Evolutionary conservation across 1,140 invertebrate species (phyloP).

Genomic region (Drosophila chauvacae): DNA sequence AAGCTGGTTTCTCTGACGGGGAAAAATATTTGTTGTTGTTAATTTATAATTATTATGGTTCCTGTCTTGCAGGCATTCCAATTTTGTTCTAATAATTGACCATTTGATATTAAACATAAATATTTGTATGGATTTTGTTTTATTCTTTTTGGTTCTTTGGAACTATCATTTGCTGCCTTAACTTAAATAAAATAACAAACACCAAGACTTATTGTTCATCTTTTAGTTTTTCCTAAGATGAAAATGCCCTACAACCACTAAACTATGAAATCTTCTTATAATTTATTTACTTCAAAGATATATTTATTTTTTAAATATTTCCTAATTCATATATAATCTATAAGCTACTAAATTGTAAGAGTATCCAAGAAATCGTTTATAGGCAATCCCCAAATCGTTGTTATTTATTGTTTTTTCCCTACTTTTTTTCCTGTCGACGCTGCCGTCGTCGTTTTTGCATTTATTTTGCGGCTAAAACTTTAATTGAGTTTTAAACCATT

Average conservation of each 20-base stretch:
- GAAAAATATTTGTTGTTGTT: conserved; percentile 2
- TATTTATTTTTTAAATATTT: neutral
- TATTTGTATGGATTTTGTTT: neutral
- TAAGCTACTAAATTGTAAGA: neutral
- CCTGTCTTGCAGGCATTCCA: neutral
- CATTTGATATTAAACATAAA: neutral
- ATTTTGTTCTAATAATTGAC: neutral
- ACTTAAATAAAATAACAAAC: too few species aligned
- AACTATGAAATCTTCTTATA: neutral
- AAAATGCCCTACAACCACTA: neutral
- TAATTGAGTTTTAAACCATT: conserved; percentile 84
- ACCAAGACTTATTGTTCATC: too few species aligned
- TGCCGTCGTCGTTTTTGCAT: conserved; percentile 67
- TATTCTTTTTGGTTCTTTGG: neutral
- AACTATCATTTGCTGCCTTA: neutral
- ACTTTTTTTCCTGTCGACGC: conserved; percentile 60
- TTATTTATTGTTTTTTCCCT: conserved; percentile 34
- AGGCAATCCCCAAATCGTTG: conserved; percentile 31
- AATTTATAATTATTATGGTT: neutral
- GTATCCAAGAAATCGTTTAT: conserved; percentile 10
- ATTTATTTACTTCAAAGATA: neutral
- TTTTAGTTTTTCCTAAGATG: neutral
- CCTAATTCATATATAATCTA: neutral
- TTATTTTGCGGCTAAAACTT: conserved; percentile 84
- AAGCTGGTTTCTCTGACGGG: conserved; percentile 34